A percentile compares a stretch with the other conserved stretches of the same genome.
phyloP scores from a whole-genome alignment of 2,113 vertebrate genomes.

The Caracal caracal region DNA sequence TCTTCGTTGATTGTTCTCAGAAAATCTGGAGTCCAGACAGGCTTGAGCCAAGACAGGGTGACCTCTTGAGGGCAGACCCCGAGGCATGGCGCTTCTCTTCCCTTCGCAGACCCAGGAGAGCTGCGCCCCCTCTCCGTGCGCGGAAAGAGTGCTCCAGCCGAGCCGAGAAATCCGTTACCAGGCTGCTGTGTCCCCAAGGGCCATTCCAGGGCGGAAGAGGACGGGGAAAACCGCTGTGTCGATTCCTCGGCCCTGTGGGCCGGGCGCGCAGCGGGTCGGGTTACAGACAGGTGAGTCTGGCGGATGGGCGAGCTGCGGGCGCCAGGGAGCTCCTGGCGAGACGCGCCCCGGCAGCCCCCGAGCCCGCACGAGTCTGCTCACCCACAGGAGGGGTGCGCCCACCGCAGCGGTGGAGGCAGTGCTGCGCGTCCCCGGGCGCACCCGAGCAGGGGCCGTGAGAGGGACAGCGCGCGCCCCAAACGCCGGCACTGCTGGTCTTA shows the following conservation, averaged over 20 bases:
- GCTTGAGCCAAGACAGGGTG: not conserved
- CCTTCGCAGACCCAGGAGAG: not conserved
- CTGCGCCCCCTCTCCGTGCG: constrained; percentile 21
- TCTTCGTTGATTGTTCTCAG: not conserved
- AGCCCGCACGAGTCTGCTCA: not conserved
- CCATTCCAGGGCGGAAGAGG: constrained; percentile 67
- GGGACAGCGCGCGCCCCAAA: not conserved
- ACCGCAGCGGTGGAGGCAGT: not conserved
- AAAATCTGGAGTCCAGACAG: constrained; percentile 5
- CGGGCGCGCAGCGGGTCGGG: constrained; percentile 55
- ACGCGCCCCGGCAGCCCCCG: not conserved
- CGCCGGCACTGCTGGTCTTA: too few species aligned
- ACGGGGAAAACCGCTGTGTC: constrained; percentile 43
- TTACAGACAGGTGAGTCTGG: constrained; percentile 78
- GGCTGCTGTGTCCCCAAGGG: constrained; percentile 68
- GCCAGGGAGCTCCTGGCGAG: not conserved
- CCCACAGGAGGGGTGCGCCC: not conserved
- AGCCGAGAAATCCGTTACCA: constrained; percentile 79
- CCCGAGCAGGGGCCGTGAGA: not conserved
- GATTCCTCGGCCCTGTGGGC: constrained; percentile 8
- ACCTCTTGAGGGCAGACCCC: not conserved
- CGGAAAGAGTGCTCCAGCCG: not conserved
- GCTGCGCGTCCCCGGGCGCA: not conserved
- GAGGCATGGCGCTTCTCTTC: not conserved
- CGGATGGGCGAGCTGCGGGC: not conserved